Evolutionary conservation across 2,113 vertebrate genomes (phyloP).

Genomic region (Genyomyrus donnyi): DNA sequence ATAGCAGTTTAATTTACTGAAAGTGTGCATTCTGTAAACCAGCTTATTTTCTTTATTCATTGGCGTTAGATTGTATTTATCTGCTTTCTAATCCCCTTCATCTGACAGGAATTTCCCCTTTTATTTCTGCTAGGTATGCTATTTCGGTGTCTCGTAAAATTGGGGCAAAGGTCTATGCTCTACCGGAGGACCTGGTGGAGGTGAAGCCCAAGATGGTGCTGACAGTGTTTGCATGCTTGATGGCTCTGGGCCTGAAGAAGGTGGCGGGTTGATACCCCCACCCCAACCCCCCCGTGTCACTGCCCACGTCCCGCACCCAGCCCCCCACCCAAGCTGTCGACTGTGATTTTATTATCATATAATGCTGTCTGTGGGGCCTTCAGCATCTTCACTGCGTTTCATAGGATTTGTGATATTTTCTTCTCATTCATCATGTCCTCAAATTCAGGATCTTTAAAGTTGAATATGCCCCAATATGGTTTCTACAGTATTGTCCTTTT

Average conservation of each 20-base stretch:
- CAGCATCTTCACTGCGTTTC: background rate
- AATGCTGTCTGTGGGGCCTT: background rate
- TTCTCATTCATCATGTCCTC: background rate
- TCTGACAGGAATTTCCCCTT: background rate
- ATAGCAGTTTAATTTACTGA: background rate
- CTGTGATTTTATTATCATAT: background rate
- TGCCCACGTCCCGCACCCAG: background rate
- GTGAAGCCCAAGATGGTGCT: slow-evolving; percentile 98
- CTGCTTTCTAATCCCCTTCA: background rate
- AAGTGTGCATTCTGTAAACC: background rate
- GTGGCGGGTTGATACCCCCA: slow-evolving; percentile 33
- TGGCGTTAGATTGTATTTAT: background rate
- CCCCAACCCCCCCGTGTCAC: too few relatives aligned
- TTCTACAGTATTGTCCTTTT: background rate
- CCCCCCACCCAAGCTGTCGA: background rate
- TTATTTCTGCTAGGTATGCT: slow-evolving; percentile 72
- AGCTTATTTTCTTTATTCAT: background rate
- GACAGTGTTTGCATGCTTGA: slow-evolving; percentile 92
- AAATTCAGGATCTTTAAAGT: background rate
- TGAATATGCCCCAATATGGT: background rate
- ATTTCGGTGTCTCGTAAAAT: slow-evolving; percentile 94
- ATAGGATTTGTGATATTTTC: background rate
- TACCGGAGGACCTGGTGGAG: slow-evolving; percentile 80
- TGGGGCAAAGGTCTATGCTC: slow-evolving; percentile 85
- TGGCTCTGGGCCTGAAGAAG: slow-evolving; percentile 83